These are phyloP conservation scores for Lamproptera curius DNA, from an alignment of 2,888 invertebrate genomes.

Conservation along the genomic window DNA sequence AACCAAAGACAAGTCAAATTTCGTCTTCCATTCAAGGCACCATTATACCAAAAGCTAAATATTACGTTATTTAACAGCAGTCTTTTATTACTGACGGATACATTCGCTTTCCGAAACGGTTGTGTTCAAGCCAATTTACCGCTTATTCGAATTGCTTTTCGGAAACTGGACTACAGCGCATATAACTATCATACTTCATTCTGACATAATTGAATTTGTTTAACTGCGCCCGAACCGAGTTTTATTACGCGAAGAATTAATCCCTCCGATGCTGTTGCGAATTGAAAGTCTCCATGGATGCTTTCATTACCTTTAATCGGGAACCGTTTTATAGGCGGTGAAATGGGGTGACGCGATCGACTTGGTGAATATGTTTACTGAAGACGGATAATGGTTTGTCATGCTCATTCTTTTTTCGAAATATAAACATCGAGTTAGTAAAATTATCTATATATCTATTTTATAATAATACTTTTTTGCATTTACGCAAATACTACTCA, in stretches of 20 bases:
- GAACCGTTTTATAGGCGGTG: slow-evolving; percentile 44
- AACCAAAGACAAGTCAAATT: no score
- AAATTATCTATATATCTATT: no score
- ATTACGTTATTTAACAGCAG: no score
- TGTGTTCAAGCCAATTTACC: slow-evolving; percentile 16
- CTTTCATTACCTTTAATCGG: slow-evolving; percentile 42
- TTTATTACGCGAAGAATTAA: slow-evolving; percentile 55
- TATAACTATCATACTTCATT: slow-evolving; percentile 4
- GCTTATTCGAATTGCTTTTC: slow-evolving; percentile 6
- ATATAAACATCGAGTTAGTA: no score
- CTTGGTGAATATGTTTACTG: no score
- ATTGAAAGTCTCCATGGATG: slow-evolving; percentile 36
- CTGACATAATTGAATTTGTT: slow-evolving; percentile 51
- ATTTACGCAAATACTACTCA: no score
- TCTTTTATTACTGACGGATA: slow-evolving; percentile 15
- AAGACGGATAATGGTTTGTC: no score
- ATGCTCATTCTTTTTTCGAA: no score
- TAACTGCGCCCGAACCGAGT: slow-evolving; percentile 39
- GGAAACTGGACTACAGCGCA: neutral
- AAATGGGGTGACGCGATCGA: slow-evolving; percentile 38
- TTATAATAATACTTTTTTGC: no score
- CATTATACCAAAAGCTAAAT: no score
- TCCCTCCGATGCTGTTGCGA: slow-evolving; percentile 41
- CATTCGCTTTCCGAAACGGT: slow-evolving; percentile 15
- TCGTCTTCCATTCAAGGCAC: neutral